These are phyloP conservation scores for Creontiades dilutus DNA, from an alignment of 2,888 invertebrate species.

Conservation along the genomic window DNA sequence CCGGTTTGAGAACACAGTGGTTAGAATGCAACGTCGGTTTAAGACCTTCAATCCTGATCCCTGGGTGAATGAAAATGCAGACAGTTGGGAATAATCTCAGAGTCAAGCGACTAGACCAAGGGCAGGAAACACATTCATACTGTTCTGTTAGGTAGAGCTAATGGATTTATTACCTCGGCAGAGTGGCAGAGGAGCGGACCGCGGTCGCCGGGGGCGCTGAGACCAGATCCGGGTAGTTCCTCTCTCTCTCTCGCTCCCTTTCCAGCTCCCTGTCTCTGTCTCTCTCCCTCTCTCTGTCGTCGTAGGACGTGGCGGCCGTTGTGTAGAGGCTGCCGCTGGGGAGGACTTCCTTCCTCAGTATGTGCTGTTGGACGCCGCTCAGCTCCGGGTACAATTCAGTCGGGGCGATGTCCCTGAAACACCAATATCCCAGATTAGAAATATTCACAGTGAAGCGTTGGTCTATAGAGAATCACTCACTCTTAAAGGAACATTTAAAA, in stretches of 20 bases:
- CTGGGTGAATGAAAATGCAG: too few relatives aligned
- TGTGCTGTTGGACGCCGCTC: conserved; percentile 77
- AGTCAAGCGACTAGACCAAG: background rate
- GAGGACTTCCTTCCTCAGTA: conserved; percentile 77
- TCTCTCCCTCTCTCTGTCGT: conserved; percentile 79
- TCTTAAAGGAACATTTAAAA: too few relatives aligned
- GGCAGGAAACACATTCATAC: background rate
- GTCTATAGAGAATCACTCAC: too few relatives aligned
- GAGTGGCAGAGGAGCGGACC: conserved; percentile 43
- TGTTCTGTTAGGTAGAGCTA: background rate
- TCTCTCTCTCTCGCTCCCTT: conserved; percentile 77
- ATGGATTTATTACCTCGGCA: conserved; percentile 66
- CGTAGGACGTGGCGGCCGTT: conserved; percentile 76
- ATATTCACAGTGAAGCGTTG: too few relatives aligned
- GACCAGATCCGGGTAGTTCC: conserved; percentile 82
- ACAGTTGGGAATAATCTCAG: background rate
- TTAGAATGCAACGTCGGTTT: too few relatives aligned
- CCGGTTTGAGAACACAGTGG: too few relatives aligned
- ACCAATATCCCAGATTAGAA: background rate
- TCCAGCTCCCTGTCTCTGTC: background rate
- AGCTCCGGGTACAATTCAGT: conserved; percentile 70
- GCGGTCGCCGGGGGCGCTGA: conserved; percentile 68
- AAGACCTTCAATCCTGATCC: too few relatives aligned
- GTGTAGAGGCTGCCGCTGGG: conserved; percentile 77
- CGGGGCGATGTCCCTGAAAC: conserved; percentile 62